A percentile compares a stretch with the other conserved stretches of the same genome.
Conservation (phyloP, 2,113 vertebrate genomes). For the Odocoileus hemionus region DNA sequence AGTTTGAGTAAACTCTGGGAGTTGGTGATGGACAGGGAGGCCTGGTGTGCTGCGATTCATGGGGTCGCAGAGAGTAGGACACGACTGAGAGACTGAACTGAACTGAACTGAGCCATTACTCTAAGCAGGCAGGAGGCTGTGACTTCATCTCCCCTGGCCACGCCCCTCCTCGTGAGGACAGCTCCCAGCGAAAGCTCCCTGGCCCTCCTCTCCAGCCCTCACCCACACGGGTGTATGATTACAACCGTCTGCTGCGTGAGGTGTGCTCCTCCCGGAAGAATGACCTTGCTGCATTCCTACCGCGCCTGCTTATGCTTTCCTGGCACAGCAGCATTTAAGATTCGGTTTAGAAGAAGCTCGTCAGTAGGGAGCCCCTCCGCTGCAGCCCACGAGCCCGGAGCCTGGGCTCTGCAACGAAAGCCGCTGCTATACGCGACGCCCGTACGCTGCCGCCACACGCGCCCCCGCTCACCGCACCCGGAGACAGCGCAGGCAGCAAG, state of each 20-base stretch:
- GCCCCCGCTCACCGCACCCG: rapidly evolving
- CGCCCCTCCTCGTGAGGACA: not conserved
- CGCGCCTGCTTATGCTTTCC: not conserved
- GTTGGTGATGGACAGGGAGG: too few relatives aligned
- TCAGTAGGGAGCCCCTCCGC: not conserved
- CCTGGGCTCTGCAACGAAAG: not conserved
- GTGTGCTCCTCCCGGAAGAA: not conserved
- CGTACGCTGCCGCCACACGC: rapidly evolving
- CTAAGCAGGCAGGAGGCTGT: not conserved
- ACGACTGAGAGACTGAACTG: not conserved
- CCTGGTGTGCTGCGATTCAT: rapidly evolving
- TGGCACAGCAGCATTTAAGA: not conserved
- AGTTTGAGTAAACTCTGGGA: too few relatives aligned
- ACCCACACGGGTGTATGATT: rapidly evolving
- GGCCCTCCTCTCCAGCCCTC: not conserved
- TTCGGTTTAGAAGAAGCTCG: not conserved
- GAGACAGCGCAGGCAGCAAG: not conserved
- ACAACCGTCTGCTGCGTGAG: not conserved
- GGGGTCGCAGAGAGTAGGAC: not conserved
- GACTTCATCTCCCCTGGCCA: not conserved
- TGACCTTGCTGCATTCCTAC: not conserved
- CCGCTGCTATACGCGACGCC: rapidly evolving
- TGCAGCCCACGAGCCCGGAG: not conserved
- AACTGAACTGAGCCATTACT: not conserved
- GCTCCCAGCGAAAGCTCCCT: rapidly evolving